These are phyloP conservation scores for Netelia fuscicornis DNA, from an alignment of 2,888 invertebrate species.

Conservation along the genomic window DNA sequence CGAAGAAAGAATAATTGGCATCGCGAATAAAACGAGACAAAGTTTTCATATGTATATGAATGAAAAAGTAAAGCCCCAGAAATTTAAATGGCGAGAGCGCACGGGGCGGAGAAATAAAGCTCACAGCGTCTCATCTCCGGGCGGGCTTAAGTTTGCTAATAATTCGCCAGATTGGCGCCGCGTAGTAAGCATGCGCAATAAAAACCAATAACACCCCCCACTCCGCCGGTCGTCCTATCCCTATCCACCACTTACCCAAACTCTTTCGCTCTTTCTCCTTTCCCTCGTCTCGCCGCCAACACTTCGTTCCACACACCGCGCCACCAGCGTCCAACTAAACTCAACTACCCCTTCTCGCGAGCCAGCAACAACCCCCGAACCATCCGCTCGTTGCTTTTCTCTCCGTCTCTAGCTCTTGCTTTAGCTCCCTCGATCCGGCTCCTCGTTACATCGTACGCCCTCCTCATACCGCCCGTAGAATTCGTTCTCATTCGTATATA, in stretches of 20 bases:
- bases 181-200: constrained; percentile 82
- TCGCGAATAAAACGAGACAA: background rate
- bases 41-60: background rate
- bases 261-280: constrained; percentile 34
- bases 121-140: constrained; percentile 75
- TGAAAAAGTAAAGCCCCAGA: constrained; percentile 4
- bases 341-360: constrained; percentile 28
- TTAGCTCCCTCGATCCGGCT: constrained; percentile 6
- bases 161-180: constrained; percentile 83
- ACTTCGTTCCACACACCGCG: constrained; percentile 68
- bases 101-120: constrained; percentile 57
- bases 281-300: constrained; percentile 42
- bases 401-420: constrained; percentile 41
- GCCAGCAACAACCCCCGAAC: constrained; percentile 35
- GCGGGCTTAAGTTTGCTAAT: constrained; percentile 81
- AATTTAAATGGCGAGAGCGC: background rate
- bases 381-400: constrained; percentile 46
- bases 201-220: constrained; percentile 82
- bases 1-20: background rate
- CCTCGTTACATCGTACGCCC: constrained; percentile 32
- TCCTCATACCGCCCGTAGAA: background rate
- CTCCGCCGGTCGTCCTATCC: constrained; percentile 23
- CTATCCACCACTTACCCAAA: constrained; percentile 66
- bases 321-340: constrained; percentile 58
- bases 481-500: constrained; percentile 13